These are phyloP conservation scores for Takifugu rubripes DNA, from an alignment of 2,797 vertebrate genomes.

Conservation along the genomic window DNA sequence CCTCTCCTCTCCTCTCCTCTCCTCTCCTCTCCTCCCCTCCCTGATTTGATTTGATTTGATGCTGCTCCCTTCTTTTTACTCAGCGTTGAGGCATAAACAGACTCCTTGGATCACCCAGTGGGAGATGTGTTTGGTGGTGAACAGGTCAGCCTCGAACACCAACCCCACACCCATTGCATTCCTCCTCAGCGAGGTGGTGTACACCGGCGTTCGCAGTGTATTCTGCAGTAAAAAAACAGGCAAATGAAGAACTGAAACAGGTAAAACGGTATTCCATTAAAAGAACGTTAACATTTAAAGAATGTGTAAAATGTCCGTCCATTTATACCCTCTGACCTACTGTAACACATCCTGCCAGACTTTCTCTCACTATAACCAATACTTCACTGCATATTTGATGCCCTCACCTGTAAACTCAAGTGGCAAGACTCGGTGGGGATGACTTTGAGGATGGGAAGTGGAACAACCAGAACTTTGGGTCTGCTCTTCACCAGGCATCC, in stretches of 20 bases:
- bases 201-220: slow-evolving; percentile 89
- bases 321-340: no score
- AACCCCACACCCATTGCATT: slow-evolving; percentile 91
- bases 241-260: not conserved
- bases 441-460: slow-evolving; percentile 88
- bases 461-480: slow-evolving; percentile 84
- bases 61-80: slow-evolving; percentile 55
- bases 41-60: no score
- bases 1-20: no score
- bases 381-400: not conserved
- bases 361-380: no score
- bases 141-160: slow-evolving; percentile 93
- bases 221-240: slow-evolving; percentile 69
- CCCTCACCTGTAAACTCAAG: slow-evolving; percentile 85
- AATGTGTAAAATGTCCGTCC: not conserved
- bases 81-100: slow-evolving; percentile 86
- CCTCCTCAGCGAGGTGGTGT: slow-evolving; percentile 89
- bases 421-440: slow-evolving; percentile 84
- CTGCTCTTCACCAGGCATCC: slow-evolving; percentile 83
- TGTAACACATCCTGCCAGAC: no score
- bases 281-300: not conserved
- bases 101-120: slow-evolving; percentile 94
- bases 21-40: no score
- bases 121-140: slow-evolving; percentile 83
- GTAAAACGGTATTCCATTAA: not conserved